Conservation (phyloP, 2,888 invertebrate species). For the Hydrotaea diabolus region DNA sequence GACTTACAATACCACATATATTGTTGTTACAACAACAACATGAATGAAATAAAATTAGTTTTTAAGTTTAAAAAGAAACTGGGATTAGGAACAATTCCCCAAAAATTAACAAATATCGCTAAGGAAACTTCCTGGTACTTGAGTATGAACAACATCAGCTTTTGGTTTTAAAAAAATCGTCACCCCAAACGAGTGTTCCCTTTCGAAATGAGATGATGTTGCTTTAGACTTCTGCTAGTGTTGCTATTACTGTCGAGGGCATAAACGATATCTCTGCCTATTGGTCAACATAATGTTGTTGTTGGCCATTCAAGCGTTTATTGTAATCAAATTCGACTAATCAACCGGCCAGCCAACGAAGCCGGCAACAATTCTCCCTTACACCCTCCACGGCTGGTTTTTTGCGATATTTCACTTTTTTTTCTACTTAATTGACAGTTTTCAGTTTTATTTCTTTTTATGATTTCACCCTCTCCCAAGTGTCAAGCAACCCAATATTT, state of each 20-base stretch:
- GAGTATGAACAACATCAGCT: no score
- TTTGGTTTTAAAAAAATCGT: no score
- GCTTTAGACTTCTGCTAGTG: not conserved
- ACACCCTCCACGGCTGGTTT: conserved; percentile 8
- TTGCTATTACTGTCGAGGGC: not conserved
- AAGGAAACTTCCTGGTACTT: no score
- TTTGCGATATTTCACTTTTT: not conserved
- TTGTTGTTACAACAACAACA: no score
- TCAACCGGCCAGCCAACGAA: conserved; percentile 62
- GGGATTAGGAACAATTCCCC: no score
- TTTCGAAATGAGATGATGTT: not conserved
- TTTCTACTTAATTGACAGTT: conserved; percentile 63
- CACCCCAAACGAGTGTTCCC: no score
- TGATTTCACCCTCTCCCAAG: conserved; percentile 26
- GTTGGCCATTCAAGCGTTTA: conserved; percentile 72
- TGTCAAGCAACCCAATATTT: not conserved
- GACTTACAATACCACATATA: no score
- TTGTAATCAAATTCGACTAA: conserved; percentile 77
- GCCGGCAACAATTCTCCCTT: conserved; percentile 46
- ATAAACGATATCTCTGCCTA: conserved; percentile 7
- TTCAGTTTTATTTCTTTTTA: conserved; percentile 45
- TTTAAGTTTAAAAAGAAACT: no score
- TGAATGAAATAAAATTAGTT: no score
- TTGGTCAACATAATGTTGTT: conserved; percentile 52
- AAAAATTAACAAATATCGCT: no score